Evolutionary conservation across 2,888 invertebrate genomes (phyloP).

Genomic region (Latrodectus elegans): DNA sequence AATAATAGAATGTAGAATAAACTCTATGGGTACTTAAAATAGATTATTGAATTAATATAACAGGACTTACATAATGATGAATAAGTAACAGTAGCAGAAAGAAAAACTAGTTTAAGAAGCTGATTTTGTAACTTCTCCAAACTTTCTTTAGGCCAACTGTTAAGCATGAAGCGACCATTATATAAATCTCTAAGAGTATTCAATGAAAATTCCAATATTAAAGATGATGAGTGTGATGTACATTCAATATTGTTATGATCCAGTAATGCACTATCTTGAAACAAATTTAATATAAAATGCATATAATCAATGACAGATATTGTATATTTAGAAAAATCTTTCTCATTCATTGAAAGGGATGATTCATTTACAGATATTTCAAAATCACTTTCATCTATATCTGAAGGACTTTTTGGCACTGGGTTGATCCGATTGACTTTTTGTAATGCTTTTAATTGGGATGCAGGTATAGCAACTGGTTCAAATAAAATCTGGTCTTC

Average conservation of each 20-base stretch:
- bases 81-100: slow-evolving; percentile 39
- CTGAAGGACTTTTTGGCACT: slow-evolving; percentile 33
- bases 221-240: slow-evolving; percentile 18
- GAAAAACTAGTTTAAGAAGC: slow-evolving; percentile 46
- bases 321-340: slow-evolving; percentile 27
- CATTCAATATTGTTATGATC: slow-evolving; percentile 21
- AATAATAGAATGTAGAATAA: neutral
- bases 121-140: slow-evolving; percentile 13
- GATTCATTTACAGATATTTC: slow-evolving; percentile 8
- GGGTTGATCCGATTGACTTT: slow-evolving; percentile 36
- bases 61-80: slow-evolving; percentile 35
- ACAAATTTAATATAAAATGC: slow-evolving; percentile 52
- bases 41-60: neutral
- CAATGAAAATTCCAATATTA: slow-evolving; percentile 50
- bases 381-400: slow-evolving; percentile 31
- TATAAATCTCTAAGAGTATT: slow-evolving; percentile 45
- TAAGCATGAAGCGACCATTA: slow-evolving; percentile 27
- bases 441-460: slow-evolving; percentile 34
- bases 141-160: slow-evolving; percentile 35
- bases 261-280: slow-evolving; percentile 55
- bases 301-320: slow-evolving; percentile 59
- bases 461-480: slow-evolving; percentile 42
- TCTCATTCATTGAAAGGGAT: slow-evolving; percentile 10
- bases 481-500: slow-evolving; percentile 51
- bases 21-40: neutral